phyloP scores from a whole-genome alignment of 2,113 vertebrate species.

The Climacteris rufus region DNA sequence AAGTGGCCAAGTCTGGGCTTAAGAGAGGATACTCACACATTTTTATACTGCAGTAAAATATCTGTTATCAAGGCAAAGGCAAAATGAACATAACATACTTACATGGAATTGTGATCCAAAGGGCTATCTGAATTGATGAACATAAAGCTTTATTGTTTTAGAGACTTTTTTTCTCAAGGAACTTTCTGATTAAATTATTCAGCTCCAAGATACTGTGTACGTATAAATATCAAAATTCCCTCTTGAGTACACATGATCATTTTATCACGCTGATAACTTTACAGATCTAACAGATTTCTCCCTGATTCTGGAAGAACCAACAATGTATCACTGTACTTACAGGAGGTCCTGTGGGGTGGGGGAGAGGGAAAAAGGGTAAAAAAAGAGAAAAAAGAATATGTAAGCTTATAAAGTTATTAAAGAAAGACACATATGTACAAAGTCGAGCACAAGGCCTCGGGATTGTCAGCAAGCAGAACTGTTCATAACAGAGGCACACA shows the following conservation, averaged over 20 bases:
- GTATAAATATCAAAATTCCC: background rate
- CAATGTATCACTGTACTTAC: slow-evolving; percentile 85
- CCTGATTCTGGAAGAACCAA: slow-evolving; percentile 60
- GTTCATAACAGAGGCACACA: background rate
- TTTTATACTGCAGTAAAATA: background rate
- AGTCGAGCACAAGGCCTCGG: background rate
- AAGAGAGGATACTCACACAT: background rate
- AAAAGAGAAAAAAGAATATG: slow-evolving; percentile 44
- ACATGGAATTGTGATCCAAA: background rate
- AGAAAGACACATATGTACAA: background rate
- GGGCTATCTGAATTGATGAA: background rate
- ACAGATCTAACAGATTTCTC: slow-evolving; percentile 46
- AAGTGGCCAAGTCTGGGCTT: background rate
- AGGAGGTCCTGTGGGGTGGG: slow-evolving; percentile 83
- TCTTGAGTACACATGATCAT: background rate
- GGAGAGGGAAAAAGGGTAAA: background rate
- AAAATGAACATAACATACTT: slow-evolving; percentile 36
- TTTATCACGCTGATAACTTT: slow-evolving; percentile 9
- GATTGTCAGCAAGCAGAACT: background rate
- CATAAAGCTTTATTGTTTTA: background rate
- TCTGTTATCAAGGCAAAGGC: background rate
- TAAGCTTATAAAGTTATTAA: slow-evolving; percentile 2
- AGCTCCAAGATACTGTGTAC: background rate
- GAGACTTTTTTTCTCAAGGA: background rate
- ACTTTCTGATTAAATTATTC: background rate